Evolutionary conservation across 2,797 vertebrate genomes (phyloP).

Genomic region (Epinephelus awoara): DNA sequence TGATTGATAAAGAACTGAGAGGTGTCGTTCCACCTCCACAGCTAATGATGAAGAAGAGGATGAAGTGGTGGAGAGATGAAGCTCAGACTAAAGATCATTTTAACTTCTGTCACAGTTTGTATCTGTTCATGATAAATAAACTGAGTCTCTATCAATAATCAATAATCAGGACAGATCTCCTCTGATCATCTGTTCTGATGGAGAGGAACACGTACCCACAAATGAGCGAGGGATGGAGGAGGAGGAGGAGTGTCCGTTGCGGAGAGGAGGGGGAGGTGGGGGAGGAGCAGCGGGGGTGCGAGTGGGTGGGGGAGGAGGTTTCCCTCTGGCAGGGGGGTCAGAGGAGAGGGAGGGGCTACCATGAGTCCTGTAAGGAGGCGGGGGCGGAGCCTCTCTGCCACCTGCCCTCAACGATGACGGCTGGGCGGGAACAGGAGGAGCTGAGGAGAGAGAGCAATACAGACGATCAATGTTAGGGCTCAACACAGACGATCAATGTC

Average conservation of each 20-base stretch:
- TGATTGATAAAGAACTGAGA: too few relatives aligned
- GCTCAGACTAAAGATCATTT: too few relatives aligned
- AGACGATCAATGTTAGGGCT: not conserved
- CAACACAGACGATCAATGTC: not conserved
- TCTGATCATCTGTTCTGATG: too few relatives aligned
- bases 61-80: too few relatives aligned
- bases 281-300: constrained; percentile 90
- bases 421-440: constrained; percentile 88
- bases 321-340: constrained; percentile 84
- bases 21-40: too few relatives aligned
- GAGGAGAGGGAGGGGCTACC: constrained; percentile 80
- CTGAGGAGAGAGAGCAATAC: constrained; percentile 68
- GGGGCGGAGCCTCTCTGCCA: constrained; percentile 90
- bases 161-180: too few relatives aligned
- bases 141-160: too few relatives aligned
- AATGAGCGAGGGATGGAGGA: constrained; percentile 90
- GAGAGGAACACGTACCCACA: constrained; percentile 41
- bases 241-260: constrained; percentile 91
- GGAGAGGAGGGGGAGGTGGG: constrained; percentile 90
- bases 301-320: constrained; percentile 90
- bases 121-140: too few relatives aligned
- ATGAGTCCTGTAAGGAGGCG: constrained; percentile 90
- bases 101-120: too few relatives aligned
- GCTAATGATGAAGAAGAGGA: too few relatives aligned
- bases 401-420: constrained; percentile 84